A percentile compares a stretch with the other conserved stretches of the same genome.
Conservation (phyloP, 2,797 vertebrate genomes). For the Mallotus villosus region DNA sequence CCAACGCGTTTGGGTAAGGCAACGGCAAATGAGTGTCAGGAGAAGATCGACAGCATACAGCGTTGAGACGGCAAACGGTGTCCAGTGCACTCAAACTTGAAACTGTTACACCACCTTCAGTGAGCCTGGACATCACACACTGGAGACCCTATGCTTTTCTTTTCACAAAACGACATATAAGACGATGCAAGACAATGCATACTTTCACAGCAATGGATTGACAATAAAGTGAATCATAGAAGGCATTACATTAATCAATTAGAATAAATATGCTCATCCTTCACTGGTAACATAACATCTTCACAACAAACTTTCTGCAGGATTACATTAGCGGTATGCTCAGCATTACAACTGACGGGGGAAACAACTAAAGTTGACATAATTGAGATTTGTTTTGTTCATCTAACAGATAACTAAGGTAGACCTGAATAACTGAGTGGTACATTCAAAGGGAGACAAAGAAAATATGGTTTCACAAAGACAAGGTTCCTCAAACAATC, state of each 20-base stretch:
- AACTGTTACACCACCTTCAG: slow-evolving; percentile 1
- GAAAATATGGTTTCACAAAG: neutral
- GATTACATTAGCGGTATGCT: neutral
- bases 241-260: neutral
- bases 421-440: neutral
- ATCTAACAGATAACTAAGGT: neutral
- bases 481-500: neutral
- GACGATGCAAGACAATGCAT: neutral
- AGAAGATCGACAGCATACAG: neutral
- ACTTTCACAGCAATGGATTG: neutral
- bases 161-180: neutral
- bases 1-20: slow-evolving; percentile 16
- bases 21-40: slow-evolving; percentile 2
- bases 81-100: neutral
- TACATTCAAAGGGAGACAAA: neutral
- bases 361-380: neutral
- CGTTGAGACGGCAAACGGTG: neutral
- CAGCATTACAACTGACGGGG: neutral
- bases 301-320: neutral
- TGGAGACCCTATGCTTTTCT: slow-evolving; percentile 17
- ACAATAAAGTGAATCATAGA: neutral
- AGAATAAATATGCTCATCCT: slow-evolving; percentile 1
- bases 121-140: slow-evolving; percentile 14
- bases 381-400: neutral
- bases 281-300: neutral